Percentiles rank a stretch among this genome's conserved stretches.
phyloP scores from a whole-genome alignment of 1,140 invertebrate genomes.

The Ooceraea biroi region DNA sequence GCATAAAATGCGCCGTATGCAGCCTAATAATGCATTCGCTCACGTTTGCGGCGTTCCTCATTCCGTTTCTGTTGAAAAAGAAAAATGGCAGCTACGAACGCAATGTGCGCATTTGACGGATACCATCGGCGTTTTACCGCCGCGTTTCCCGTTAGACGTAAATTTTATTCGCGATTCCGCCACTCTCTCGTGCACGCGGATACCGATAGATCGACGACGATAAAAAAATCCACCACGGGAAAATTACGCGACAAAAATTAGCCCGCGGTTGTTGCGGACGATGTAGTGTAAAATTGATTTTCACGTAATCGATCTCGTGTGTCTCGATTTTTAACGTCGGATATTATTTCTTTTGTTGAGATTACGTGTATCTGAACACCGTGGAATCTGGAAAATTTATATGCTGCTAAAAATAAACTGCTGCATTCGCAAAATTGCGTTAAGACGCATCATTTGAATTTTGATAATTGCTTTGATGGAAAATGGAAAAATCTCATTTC shows the following conservation, averaged over 20 bases:
- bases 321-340: neutral
- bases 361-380: neutral
- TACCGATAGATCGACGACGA: conserved; percentile 1
- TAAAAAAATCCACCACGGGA: neutral
- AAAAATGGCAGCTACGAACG: conserved; percentile 20
- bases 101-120: neutral
- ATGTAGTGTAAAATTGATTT: neutral
- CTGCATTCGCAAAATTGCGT: neutral
- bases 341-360: neutral
- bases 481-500: conserved; percentile 16
- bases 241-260: neutral
- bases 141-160: neutral
- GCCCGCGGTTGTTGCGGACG: neutral
- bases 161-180: conserved; percentile 13
- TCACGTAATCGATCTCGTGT: neutral
- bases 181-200: too few relatives aligned
- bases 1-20: too few relatives aligned
- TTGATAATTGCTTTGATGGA: neutral
- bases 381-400: neutral
- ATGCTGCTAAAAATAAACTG: neutral
- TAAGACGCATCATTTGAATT: neutral
- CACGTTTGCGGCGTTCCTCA: neutral
- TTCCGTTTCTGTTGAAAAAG: conserved; percentile 17
- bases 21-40: neutral
- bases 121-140: conserved; percentile 29